Percentiles rank a stretch among this genome's conserved stretches.
Evolutionary conservation across 2,888 invertebrate genomes (phyloP).

Genomic region (Seira sanloemensis): DNA sequence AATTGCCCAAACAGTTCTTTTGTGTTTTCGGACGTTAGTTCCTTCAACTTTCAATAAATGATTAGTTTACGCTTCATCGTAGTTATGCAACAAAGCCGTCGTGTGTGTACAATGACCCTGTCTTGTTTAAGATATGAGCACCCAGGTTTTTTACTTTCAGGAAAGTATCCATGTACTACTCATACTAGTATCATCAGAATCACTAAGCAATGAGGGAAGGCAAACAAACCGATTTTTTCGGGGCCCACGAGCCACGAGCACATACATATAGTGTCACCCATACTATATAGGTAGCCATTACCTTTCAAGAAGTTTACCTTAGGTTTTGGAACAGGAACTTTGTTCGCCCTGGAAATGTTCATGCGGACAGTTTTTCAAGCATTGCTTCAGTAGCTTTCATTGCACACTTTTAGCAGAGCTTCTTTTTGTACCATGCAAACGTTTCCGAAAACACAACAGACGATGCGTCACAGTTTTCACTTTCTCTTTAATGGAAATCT

Average conservation of each 20-base stretch:
- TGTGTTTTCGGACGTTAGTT: not conserved
- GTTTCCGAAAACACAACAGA: constrained; percentile 21
- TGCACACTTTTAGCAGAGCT: not conserved
- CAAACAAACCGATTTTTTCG: constrained; percentile 40
- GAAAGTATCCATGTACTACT: too few relatives aligned
- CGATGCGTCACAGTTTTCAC: constrained; percentile 27
- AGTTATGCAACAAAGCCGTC: not conserved
- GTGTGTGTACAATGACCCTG: not conserved
- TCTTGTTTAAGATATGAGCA: not conserved
- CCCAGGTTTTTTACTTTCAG: too few relatives aligned
- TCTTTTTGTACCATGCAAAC: constrained; percentile 24
- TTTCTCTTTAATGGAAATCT: constrained; percentile 32
- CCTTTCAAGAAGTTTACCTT: not conserved
- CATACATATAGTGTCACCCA: not conserved
- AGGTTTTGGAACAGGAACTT: too few relatives aligned
- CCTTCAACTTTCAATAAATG: not conserved
- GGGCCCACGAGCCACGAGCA: not conserved
- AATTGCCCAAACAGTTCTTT: too few relatives aligned
- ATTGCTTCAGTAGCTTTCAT: not conserved
- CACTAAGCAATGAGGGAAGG: constrained; percentile 43
- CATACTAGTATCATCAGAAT: constrained; percentile 9
- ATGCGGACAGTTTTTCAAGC: not conserved
- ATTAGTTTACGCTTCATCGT: not conserved
- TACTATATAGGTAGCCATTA: not conserved
- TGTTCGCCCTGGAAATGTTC: not conserved